Conservation (phyloP, 2,113 vertebrate genomes). For the Dicentrarchus labrax region DNA sequence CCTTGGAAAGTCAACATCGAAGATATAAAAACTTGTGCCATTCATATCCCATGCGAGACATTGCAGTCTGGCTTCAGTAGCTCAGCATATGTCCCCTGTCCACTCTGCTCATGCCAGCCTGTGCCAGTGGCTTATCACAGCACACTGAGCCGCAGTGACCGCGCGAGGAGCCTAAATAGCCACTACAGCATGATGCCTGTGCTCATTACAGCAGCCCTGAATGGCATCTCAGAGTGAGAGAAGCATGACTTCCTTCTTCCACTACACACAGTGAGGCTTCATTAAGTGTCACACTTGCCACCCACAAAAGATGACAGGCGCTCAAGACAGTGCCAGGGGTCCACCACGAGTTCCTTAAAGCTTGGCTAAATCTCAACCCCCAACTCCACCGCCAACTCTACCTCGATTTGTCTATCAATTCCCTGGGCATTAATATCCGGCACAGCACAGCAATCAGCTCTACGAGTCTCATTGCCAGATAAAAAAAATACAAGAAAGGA, state of each 20-base stretch:
- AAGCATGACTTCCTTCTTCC: slow-evolving; percentile 50
- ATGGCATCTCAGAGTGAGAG: slow-evolving; percentile 37
- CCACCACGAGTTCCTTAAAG: no score
- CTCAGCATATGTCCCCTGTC: slow-evolving; percentile 50
- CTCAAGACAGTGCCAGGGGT: slow-evolving; percentile 35
- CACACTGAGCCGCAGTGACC: slow-evolving; percentile 36
- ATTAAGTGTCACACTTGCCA: slow-evolving; percentile 49
- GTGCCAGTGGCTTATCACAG: slow-evolving; percentile 29
- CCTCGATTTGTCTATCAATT: slow-evolving; percentile 8
- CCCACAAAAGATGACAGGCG: slow-evolving; percentile 43
- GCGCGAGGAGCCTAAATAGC: slow-evolving; percentile 35
- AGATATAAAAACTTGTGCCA: not conserved
- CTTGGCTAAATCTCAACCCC: slow-evolving; percentile 35
- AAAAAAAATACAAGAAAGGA: slow-evolving; percentile 29
- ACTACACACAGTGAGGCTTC: slow-evolving; percentile 47
- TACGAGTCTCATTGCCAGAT: slow-evolving; percentile 29
- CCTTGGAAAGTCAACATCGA: not conserved
- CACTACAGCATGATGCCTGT: slow-evolving; percentile 39
- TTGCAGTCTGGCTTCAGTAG: slow-evolving; percentile 41
- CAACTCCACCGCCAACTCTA: slow-evolving; percentile 9
- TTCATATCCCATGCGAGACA: not conserved
- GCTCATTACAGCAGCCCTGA: slow-evolving; percentile 60
- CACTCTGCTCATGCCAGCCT: slow-evolving; percentile 28
- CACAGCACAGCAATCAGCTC: slow-evolving; percentile 44
- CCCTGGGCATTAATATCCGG: slow-evolving; percentile 63